Conservation (phyloP, 2,797 vertebrate genomes). For the Rhabdophis nuchalis region DNA sequence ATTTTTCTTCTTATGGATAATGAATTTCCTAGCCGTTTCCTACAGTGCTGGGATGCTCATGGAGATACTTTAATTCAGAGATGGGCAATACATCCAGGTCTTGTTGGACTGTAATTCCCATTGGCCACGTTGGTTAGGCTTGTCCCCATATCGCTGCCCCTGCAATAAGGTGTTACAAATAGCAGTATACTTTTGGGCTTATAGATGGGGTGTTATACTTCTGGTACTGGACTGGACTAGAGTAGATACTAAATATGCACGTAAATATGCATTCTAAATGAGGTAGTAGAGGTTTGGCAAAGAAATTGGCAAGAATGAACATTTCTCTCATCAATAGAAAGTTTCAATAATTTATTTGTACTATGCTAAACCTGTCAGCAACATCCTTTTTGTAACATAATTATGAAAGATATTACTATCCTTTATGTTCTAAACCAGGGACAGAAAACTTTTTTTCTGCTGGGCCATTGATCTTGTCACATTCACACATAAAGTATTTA, state of each 20-base stretch:
- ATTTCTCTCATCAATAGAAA: background rate
- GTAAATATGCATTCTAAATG: background rate
- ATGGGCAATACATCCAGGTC: background rate
- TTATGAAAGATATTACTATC: background rate
- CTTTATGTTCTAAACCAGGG: background rate
- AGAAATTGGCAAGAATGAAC: background rate
- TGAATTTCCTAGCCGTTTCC: background rate
- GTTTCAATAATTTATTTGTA: background rate
- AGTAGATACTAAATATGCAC: background rate
- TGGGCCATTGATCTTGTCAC: background rate
- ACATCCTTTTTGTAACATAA: background rate
- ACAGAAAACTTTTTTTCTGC: background rate
- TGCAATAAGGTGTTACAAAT: background rate
- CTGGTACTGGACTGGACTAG: too few species aligned
- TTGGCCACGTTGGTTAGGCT: background rate
- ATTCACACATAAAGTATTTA: background rate
- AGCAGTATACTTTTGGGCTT: background rate
- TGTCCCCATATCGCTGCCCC: background rate
- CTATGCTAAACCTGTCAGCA: background rate
- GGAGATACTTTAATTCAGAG: background rate
- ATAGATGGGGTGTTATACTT: background rate
- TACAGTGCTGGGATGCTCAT: background rate
- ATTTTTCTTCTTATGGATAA: background rate
- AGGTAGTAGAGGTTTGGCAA: background rate
- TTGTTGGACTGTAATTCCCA: background rate